These are phyloP conservation scores for Ophiodon elongatus DNA, from an alignment of 2,113 vertebrate genomes.

Conservation along the genomic window DNA sequence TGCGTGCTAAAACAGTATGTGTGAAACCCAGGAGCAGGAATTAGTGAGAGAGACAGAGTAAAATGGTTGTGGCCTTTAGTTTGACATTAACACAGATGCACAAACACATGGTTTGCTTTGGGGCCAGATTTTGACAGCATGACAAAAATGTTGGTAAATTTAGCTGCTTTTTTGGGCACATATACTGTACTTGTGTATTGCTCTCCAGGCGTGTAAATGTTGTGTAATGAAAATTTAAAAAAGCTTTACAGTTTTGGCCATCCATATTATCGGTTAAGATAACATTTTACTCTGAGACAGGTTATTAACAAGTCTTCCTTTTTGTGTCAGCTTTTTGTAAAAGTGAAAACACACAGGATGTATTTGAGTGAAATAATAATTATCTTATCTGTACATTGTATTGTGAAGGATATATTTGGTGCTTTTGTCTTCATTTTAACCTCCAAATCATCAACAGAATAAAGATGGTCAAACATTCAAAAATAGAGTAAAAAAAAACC, in stretches of 20 bases:
- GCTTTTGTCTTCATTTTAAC: not conserved
- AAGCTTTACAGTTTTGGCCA: not conserved
- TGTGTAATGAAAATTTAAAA: constrained; percentile 14
- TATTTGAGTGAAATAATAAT: not conserved
- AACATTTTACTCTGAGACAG: not conserved
- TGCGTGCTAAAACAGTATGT: constrained; percentile 7
- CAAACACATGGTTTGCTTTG: constrained; percentile 32
- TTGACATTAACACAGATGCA: constrained; percentile 48
- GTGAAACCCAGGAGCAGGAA: constrained; percentile 33
- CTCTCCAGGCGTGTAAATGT: constrained; percentile 16
- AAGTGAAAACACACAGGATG: not conserved
- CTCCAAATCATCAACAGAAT: not conserved
- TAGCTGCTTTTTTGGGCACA: constrained; percentile 23
- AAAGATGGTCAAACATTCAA: not conserved
- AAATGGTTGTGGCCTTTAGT: constrained; percentile 60
- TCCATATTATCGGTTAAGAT: not conserved
- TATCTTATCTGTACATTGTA: not conserved
- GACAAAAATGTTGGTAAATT: constrained; percentile 30
- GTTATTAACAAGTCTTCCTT: not conserved
- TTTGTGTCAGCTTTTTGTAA: not conserved
- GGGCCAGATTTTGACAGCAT: constrained; percentile 25
- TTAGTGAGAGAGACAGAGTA: constrained; percentile 32
- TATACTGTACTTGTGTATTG: not conserved
- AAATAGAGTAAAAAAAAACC: not conserved
- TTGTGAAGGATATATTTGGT: not conserved